These are phyloP conservation scores for Engraulis encrasicolus DNA, from an alignment of 2,113 vertebrate genomes.

Conservation along the genomic window DNA sequence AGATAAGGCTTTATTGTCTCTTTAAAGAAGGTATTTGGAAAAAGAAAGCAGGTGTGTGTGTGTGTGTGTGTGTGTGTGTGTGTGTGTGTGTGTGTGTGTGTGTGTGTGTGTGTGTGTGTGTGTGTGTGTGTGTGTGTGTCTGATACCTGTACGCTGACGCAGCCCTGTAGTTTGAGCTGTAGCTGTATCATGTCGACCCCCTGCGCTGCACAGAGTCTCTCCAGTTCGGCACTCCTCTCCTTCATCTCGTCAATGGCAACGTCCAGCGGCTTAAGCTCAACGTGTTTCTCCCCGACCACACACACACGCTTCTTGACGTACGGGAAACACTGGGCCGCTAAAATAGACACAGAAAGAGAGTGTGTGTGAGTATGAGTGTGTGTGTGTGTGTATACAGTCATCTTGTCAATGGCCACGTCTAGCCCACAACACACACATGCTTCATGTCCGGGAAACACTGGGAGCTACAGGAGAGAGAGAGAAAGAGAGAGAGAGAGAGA, in stretches of 20 bases:
- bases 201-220: slow-evolving; percentile 83
- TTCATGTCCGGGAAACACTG: neutral
- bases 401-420: too few species aligned
- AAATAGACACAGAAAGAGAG: neutral
- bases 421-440: neutral
- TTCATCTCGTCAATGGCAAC: slow-evolving; percentile 95
- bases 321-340: slow-evolving; percentile 89
- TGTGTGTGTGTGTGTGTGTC: slow-evolving; percentile 1
- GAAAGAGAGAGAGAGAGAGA: neutral
- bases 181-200: slow-evolving; percentile 98
- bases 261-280: slow-evolving; percentile 93
- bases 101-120: neutral
- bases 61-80: slow-evolving; percentile 2
- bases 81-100: neutral
- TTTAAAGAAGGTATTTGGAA: too few species aligned
- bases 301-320: slow-evolving; percentile 94
- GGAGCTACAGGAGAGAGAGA: neutral
- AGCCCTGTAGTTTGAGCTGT: slow-evolving; percentile 94
- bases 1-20: too few species aligned
- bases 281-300: slow-evolving; percentile 86
- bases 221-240: slow-evolving; percentile 86
- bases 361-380: too few species aligned
- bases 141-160: slow-evolving; percentile 93
- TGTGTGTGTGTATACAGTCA: too few species aligned
- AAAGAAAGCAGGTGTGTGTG: too few species aligned